Evolutionary conservation across 1,140 invertebrate genomes (phyloP), one percentile per base, ranked within the genome.

Genomic region (Chironomus striatipennis): DNA sequence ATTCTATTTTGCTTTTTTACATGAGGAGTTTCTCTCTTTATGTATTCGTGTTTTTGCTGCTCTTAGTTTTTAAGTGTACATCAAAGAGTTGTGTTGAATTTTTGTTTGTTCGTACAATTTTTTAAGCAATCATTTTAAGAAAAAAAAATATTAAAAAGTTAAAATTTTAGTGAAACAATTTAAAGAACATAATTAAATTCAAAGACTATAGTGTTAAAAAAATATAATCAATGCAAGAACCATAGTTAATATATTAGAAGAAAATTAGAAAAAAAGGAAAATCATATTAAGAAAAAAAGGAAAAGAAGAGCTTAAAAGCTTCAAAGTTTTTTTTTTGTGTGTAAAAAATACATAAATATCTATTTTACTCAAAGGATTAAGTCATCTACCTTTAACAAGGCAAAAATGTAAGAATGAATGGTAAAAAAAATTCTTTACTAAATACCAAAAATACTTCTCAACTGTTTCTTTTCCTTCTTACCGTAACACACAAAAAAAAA

Each of bases 51-150:
- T 70, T 70, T 70, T 21, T 70, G 65, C 65, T 70, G 65, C 65
- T 70, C n/a, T 70, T 70, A 70, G 65, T 70, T 70, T 70, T 9
- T 70, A 70, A 70, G 65, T 18, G 65, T 20, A 70, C 65, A 70
- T 70, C 65, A 70, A 70, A 70, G 65, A 70, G 65, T 70, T 70
- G 65, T 70, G 65, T 70, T 70, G 65, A 70, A 70, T 70, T 70
- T 70, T 70, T 70, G 65, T 70, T 70, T 70, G 65, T 70, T 70
- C 65, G 20, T 20, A 70, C 47, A n/a, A 57, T n/a, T 57, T 57
- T 57, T 57, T 47, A 47, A 47, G 43, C 43, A 57, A 57, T 12
- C 47, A 57, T 57, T 57, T 57, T 57, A 57, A 57, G 12, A 57
- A n/a, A 57, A 15, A 47, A 15, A 57, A 57, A 15, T n/a, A 57